A percentile compares a stretch with the other conserved stretches of the same genome.
Evolutionary conservation across 2,113 vertebrate species (phyloP).

Genomic region (Hemichromis elongatus): DNA sequence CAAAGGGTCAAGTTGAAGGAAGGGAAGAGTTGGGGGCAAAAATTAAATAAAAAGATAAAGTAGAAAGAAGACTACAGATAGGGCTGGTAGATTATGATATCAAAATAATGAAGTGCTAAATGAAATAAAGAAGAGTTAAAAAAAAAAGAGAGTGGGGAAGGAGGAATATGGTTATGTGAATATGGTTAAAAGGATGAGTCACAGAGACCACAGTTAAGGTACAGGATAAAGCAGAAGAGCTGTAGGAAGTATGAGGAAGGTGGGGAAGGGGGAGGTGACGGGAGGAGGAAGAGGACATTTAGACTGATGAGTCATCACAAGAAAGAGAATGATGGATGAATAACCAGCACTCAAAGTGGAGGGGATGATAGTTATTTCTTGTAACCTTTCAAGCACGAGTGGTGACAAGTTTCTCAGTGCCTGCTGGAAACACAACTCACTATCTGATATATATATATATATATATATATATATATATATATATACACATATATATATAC

Average conservation of each 20-base stretch:
- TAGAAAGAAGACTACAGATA: neutral
- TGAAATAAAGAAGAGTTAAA: neutral
- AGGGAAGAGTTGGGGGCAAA: neutral
- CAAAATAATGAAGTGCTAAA: neutral
- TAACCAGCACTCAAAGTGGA: conserved; percentile 20
- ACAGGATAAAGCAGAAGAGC: neutral
- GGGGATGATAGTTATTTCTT: conserved; percentile 5
- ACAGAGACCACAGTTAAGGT: conserved; percentile 7
- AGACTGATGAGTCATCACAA: conserved; percentile 59
- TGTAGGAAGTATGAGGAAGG: neutral
- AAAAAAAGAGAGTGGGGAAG: neutral
- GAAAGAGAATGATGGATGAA: conserved; percentile 10
- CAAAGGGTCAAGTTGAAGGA: neutral
- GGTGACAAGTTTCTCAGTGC: conserved; percentile 3
- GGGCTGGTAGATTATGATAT: conserved; percentile 20
- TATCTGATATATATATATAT: neutral
- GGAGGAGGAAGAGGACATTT: conserved; percentile 15
- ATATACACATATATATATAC: rapidly evolving
- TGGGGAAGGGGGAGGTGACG: neutral
- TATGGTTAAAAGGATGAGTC: conserved; percentile 32
- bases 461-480: rapidly evolving
- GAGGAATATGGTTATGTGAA: neutral
- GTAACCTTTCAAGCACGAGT: conserved; percentile 21
- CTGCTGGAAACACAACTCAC: neutral
- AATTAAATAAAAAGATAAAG: conserved; percentile 8